Conservation (phyloP, 1,140 invertebrate genomes). For the Drosophila virilis region DNA sequence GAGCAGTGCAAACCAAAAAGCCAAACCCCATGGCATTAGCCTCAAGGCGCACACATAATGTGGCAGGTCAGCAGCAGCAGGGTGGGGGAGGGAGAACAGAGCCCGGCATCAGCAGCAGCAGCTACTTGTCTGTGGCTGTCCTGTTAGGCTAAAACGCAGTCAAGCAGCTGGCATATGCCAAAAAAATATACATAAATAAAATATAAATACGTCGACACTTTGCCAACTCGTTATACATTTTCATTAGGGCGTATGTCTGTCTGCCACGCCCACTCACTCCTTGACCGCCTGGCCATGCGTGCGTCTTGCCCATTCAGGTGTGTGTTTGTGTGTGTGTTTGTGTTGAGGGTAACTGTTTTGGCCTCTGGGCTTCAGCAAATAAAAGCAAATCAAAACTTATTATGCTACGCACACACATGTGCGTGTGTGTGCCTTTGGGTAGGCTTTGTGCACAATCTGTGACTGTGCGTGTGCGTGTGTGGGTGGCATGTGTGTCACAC, state of each 20-base stretch:
- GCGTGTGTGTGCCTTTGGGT: constrained; percentile 5
- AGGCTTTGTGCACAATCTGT: constrained; percentile 24
- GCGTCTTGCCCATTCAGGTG: constrained; percentile 72
- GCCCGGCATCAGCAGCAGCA: too few relatives aligned
- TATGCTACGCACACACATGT: constrained; percentile 59
- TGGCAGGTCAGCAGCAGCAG: constrained; percentile 10
- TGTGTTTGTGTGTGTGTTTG: constrained; percentile 15
- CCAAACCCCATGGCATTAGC: constrained; percentile 1
- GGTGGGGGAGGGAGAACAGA: too few relatives aligned
- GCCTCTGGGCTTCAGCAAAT: constrained; percentile 55
- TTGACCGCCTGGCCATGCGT: constrained; percentile 42
- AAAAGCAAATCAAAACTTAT: constrained; percentile 82
- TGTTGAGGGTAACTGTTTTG: constrained; percentile 48
- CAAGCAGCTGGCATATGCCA: constrained; percentile 39
- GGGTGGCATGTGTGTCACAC: constrained; percentile 24
- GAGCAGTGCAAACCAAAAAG: constrained; percentile 7
- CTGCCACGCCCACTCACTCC: constrained; percentile 2
- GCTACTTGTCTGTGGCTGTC: constrained; percentile 14
- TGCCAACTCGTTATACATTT: constrained; percentile 50
- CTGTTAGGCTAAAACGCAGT: constrained; percentile 17
- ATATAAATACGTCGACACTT: constrained; percentile 46
- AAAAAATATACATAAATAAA: constrained; percentile 40
- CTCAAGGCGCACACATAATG: constrained; percentile 7
- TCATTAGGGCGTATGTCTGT: constrained; percentile 36
- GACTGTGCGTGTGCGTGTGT: constrained; percentile 24